Evolutionary conservation across 2,113 vertebrate genomes (phyloP).

Genomic region (Neolamprologus tretocephalus): DNA sequence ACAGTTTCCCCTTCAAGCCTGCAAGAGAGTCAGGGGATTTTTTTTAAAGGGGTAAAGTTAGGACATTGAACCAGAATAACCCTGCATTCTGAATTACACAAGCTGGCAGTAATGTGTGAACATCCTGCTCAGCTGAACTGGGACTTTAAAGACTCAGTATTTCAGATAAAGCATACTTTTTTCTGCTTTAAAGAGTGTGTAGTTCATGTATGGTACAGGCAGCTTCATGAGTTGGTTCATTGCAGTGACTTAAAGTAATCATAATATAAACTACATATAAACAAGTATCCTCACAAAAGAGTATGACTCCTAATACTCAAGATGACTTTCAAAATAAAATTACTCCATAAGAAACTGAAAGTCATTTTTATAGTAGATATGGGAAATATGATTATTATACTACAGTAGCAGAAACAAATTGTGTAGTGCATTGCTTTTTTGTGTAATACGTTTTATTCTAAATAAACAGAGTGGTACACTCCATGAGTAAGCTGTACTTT

Average conservation of each 20-base stretch:
- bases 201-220: not conserved
- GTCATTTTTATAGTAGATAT: rapidly evolving
- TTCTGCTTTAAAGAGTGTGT: not conserved
- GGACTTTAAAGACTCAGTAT: not conserved
- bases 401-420: not conserved
- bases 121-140: not conserved
- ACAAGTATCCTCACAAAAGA: not conserved
- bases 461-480: not conserved
- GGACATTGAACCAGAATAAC: conserved; percentile 10
- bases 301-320: not conserved
- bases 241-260: not conserved
- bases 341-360: not conserved
- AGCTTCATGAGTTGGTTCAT: not conserved
- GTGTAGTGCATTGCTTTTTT: not conserved
- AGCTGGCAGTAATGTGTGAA: not conserved
- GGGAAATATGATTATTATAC: not conserved
- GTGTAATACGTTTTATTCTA: not conserved
- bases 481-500: not conserved
- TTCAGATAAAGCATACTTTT: not conserved
- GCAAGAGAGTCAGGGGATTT: not conserved
- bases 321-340: not conserved
- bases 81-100: not conserved
- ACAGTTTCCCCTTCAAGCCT: not conserved
- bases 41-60: not conserved
- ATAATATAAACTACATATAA: not conserved